These are phyloP conservation scores for Egretta garzetta DNA, from an alignment of 2,113 vertebrate genomes.

Conservation along the genomic window DNA sequence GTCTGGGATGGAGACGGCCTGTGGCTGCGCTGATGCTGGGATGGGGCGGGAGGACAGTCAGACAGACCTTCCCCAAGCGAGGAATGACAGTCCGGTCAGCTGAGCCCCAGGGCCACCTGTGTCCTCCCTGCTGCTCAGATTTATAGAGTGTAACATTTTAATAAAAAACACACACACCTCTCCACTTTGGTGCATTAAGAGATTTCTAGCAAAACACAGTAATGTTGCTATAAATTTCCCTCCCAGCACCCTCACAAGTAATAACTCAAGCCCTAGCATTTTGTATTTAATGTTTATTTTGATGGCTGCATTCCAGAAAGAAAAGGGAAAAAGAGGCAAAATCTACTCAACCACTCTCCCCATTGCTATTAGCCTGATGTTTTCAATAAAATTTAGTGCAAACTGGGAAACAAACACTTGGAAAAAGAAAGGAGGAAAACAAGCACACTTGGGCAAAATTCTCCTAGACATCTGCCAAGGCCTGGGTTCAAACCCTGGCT, in stretches of 20 bases:
- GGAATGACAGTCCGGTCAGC: conserved; percentile 75
- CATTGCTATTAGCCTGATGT: conserved; percentile 74
- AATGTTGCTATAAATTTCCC: conserved; percentile 83
- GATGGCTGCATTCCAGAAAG: conserved; percentile 81
- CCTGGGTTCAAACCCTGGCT: conserved; percentile 28
- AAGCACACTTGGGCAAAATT: conserved; percentile 56
- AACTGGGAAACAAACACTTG: conserved; percentile 72
- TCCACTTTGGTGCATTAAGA: conserved; percentile 84
- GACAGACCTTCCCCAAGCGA: conserved; percentile 2
- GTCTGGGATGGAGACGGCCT: background rate
- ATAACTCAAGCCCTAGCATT: conserved; percentile 81
- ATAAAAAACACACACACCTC: conserved; percentile 83
- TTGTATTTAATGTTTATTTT: conserved; percentile 84
- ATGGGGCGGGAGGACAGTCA: background rate
- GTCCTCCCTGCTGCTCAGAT: conserved; percentile 78
- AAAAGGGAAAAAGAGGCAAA: conserved; percentile 65
- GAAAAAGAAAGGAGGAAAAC: conserved; percentile 59
- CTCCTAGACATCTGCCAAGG: conserved; percentile 48
- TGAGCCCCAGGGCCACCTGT: conserved; percentile 81
- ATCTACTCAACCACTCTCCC: conserved; percentile 35
- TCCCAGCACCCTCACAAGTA: conserved; percentile 83
- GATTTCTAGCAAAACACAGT: conserved; percentile 83
- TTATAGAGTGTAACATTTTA: conserved; percentile 86
- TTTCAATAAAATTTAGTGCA: conserved; percentile 80
- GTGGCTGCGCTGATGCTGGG: background rate